A percentile compares a stretch with the other conserved stretches of the same genome.
Evolutionary conservation across 2,113 vertebrate species (phyloP).

Genomic region (Campylomormyrus tamandua): DNA sequence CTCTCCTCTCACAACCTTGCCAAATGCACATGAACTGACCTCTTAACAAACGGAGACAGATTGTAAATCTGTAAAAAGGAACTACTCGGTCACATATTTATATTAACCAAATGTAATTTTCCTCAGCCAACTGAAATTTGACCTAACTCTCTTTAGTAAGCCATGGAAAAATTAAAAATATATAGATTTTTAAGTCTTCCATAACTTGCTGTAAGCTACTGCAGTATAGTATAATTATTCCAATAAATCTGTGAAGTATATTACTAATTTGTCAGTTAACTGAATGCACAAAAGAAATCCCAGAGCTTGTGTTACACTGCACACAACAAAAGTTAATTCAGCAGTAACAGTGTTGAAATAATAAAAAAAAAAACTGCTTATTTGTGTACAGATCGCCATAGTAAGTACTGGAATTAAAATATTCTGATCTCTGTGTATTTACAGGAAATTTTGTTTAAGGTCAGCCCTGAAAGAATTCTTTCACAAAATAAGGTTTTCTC

Average conservation of each 20-base stretch:
- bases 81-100: background rate
- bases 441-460: background rate
- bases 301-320: background rate
- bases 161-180: constrained; percentile 1
- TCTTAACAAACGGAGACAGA: background rate
- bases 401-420: background rate
- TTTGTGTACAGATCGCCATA: background rate
- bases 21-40: constrained; percentile 5
- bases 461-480: constrained; percentile 12
- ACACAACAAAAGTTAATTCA: background rate
- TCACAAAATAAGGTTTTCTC: constrained; percentile 16
- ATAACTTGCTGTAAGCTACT: background rate
- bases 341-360: background rate
- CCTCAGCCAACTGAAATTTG: background rate
- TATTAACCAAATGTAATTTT: background rate
- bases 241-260: background rate
- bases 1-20: constrained; percentile 13
- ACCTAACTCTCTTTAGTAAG: constrained; percentile 6
- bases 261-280: background rate
- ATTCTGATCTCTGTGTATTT: background rate
- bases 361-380: background rate
- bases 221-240: constrained; percentile 17
- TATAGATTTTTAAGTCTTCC: constrained; percentile 19
- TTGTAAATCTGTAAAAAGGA: background rate
- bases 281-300: background rate